A percentile compares a stretch with the other conserved stretches of the same genome.
Conservation (phyloP, 2,888 invertebrate species). For the Thecophora atra region DNA sequence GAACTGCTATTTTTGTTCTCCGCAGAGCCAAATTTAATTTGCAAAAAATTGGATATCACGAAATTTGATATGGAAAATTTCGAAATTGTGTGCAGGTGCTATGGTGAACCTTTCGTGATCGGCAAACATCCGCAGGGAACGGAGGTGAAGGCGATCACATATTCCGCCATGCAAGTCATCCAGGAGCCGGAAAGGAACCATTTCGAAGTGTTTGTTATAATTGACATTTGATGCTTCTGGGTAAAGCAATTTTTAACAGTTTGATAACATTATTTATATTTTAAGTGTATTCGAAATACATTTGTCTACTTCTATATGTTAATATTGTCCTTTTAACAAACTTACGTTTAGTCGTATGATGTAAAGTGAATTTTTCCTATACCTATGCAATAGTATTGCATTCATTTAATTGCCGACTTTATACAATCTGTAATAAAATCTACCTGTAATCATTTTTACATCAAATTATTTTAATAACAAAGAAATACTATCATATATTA, state of each 20-base stretch:
- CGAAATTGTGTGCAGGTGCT: slow-evolving; percentile 80
- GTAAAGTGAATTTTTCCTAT: no score
- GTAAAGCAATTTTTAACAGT: background rate
- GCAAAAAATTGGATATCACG: slow-evolving; percentile 85
- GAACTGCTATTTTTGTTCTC: slow-evolving; percentile 93
- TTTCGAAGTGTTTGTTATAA: slow-evolving; percentile 94
- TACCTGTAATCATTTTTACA: no score
- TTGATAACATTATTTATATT: no score
- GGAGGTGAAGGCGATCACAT: slow-evolving; percentile 99
- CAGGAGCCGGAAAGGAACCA: slow-evolving; percentile 75
- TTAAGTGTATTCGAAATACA: no score
- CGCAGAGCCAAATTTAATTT: slow-evolving; percentile 89
- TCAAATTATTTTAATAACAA: no score
- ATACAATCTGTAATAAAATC: no score
- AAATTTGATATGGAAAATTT: slow-evolving; percentile 87
- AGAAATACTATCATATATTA: no score
- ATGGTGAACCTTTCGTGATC: slow-evolving; percentile 93
- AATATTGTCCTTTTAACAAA: no score
- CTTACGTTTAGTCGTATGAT: no score
- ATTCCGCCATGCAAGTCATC: slow-evolving; percentile 97
- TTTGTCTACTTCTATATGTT: no score
- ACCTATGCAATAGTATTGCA: no score
- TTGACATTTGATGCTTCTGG: slow-evolving; percentile 81
- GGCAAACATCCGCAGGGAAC: slow-evolving; percentile 96
- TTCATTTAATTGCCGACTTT: no score